Conservation (phyloP, 2,888 invertebrate species). For the Pristionchus japonicus region DNA sequence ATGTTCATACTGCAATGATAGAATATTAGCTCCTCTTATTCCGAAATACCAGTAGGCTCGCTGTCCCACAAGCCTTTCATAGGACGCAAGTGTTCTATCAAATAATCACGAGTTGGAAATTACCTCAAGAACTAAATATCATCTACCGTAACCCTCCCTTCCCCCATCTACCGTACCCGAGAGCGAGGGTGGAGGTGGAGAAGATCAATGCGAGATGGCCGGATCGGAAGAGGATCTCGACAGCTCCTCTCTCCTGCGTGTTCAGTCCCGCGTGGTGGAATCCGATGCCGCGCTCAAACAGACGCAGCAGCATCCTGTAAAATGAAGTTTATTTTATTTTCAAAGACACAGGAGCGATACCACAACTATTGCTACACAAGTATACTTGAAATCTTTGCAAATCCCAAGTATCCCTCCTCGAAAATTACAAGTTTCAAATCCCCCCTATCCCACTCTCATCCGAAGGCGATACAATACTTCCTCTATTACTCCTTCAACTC, state of each 20-base stretch:
- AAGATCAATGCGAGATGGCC: conserved; percentile 72
- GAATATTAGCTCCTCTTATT: not conserved
- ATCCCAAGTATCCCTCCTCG: too few relatives aligned
- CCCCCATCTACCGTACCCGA: conserved; percentile 56
- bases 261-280: conserved; percentile 73
- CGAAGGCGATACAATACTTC: too few relatives aligned
- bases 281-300: conserved; percentile 73
- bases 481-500: too few relatives aligned
- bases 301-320: conserved; percentile 61
- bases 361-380: too few relatives aligned
- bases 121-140: not conserved
- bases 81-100: not conserved
- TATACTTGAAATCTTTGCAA: too few relatives aligned
- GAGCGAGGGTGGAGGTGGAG: conserved; percentile 72
- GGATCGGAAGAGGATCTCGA: conserved; percentile 72
- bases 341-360: not conserved
- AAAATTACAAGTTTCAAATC: too few relatives aligned
- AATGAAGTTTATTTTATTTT: not conserved
- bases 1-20: conserved; percentile 72
- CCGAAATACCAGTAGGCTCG: not conserved
- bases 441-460: too few relatives aligned
- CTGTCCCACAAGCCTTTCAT: not conserved
- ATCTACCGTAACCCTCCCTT: not conserved
- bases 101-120: not conserved
- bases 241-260: conserved; percentile 68